Percentiles rank a stretch among this genome's conserved stretches.
phyloP scores from a whole-genome alignment of 1,140 invertebrate species.

The Cataglyphis hispanica region DNA sequence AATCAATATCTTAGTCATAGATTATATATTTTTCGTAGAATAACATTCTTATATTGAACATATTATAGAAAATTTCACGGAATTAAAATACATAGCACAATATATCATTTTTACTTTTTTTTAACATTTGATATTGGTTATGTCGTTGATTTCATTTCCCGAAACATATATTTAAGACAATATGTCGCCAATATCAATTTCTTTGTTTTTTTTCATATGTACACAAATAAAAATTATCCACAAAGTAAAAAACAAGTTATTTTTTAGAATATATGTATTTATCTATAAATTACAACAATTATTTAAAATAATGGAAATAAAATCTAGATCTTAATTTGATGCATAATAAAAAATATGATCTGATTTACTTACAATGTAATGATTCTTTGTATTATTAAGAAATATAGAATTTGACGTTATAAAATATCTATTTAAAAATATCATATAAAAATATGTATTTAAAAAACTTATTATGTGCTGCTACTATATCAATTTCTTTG shows the following conservation, averaged over 20 bases:
- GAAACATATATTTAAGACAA: background rate
- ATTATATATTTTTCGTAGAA: conserved; percentile 9
- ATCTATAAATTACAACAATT: background rate
- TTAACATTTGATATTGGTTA: background rate
- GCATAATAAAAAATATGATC: background rate
- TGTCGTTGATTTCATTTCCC: background rate
- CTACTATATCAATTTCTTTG: no score
- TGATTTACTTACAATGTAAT: background rate
- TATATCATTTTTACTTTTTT: background rate
- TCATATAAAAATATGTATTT: no score
- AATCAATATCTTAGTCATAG: conserved; percentile 4
- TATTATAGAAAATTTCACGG: background rate
- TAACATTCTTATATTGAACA: conserved; percentile 2
- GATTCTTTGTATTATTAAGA: conserved; percentile 26
- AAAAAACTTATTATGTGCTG: no score
- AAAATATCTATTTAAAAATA: background rate
- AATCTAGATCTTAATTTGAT: background rate
- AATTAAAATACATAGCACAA: background rate
- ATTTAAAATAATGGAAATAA: conserved; percentile 16
- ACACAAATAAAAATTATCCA: background rate
- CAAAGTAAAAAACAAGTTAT: background rate
- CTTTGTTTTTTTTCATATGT: background rate
- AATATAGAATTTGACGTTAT: background rate
- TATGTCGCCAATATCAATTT: background rate
- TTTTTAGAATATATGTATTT: conserved; percentile 2